phyloP scores from a whole-genome alignment of 2,888 invertebrate species.

The Papilio demoleus region DNA sequence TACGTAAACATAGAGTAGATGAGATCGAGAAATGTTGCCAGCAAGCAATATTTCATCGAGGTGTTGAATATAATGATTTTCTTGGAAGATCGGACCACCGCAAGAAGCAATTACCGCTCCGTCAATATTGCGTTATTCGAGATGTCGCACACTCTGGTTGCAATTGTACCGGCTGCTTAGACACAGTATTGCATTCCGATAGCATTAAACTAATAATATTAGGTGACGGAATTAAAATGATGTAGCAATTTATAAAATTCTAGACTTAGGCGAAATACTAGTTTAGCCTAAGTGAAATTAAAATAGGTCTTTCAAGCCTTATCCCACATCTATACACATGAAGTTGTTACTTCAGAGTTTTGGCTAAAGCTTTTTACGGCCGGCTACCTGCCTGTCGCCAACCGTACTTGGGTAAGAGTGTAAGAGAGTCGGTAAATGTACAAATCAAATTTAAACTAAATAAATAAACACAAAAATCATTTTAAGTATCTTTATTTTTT shows the following conservation, averaged over 20 bases:
- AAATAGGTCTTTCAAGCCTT: not conserved
- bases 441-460: no score
- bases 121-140: slow-evolving; percentile 59
- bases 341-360: no score
- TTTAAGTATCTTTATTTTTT: no score
- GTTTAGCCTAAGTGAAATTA: no score
- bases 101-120: slow-evolving; percentile 53
- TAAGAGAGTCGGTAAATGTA: no score
- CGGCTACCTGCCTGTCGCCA: no score
- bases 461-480: no score
- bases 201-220: slow-evolving; percentile 12
- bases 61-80: slow-evolving; percentile 38
- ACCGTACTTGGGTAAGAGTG: no score
- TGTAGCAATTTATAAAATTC: not conserved
- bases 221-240: slow-evolving; percentile 1
- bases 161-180: slow-evolving; percentile 35
- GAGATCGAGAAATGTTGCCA: slow-evolving; percentile 3
- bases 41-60: slow-evolving; percentile 31
- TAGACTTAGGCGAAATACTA: no score
- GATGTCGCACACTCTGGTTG: slow-evolving; percentile 56
- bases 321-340: no score
- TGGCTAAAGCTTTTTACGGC: no score
- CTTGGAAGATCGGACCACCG: slow-evolving; percentile 43
- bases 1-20: not conserved
- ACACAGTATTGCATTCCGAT: slow-evolving; percentile 25